Conservation (phyloP, 1,140 invertebrate genomes). For the Eriosoma lanigerum region DNA sequence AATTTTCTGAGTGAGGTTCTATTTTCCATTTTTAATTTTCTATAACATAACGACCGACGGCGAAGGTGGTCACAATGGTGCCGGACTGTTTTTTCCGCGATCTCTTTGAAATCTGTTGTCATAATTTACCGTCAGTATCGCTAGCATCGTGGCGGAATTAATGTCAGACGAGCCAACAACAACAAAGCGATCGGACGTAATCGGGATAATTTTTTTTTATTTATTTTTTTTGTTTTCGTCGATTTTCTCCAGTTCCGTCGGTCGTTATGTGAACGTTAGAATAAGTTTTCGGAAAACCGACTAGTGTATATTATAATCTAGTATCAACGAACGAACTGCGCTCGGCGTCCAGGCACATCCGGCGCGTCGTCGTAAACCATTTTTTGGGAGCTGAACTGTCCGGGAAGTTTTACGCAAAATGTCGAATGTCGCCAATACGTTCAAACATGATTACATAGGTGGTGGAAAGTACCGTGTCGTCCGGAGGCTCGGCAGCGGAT, state of each 20-base stretch:
- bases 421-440: slow-evolving; percentile 51
- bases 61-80: background rate
- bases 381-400: slow-evolving; percentile 25
- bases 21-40: no score
- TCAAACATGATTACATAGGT: slow-evolving; percentile 74
- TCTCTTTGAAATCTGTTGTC: slow-evolving; percentile 35
- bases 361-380: slow-evolving; percentile 22
- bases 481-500: slow-evolving; percentile 96
- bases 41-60: background rate
- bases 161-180: slow-evolving; percentile 51
- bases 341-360: slow-evolving; percentile 34
- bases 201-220: slow-evolving; percentile 34
- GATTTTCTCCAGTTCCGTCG: slow-evolving; percentile 29
- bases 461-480: slow-evolving; percentile 92
- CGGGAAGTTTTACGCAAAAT: slow-evolving; percentile 49
- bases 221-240: slow-evolving; percentile 42
- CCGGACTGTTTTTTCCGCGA: slow-evolving; percentile 20
- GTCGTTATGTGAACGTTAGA: slow-evolving; percentile 47
- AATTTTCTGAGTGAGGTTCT: no score
- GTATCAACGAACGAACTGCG: slow-evolving; percentile 27
- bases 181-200: slow-evolving; percentile 50
- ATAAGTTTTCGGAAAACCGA: slow-evolving; percentile 20
- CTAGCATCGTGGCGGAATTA: slow-evolving; percentile 39
- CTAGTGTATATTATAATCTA: background rate
- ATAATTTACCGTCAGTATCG: slow-evolving; percentile 25